Base-by-base conservation (phyloP, 1,140 invertebrate genomes). In the Drosophila ananassae region DNA sequence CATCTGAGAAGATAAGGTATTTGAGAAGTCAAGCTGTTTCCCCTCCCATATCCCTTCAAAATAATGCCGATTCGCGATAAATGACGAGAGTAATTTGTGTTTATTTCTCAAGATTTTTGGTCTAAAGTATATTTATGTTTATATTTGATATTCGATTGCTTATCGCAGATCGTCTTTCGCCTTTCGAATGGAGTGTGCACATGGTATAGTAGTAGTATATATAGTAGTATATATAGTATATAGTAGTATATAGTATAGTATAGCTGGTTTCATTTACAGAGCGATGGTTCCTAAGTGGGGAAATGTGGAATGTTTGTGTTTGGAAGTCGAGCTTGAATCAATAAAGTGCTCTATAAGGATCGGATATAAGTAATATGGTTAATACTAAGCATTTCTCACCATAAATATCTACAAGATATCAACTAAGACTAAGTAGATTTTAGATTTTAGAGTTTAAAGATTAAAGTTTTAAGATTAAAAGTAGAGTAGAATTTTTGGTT, bases 321-420 rank as follows among this genome's bases (percentile, higher is more conserved):
- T 12, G 3, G 9, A 44, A 8, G 10, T n/a, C 47, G 41, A 21
- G 8, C 5, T 4, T 39, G 37, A 12, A 44, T 56, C 12, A 44
- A 25, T 21, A 12, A n/a, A 9, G 30, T 6, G 30, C 2, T 34
- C 46, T 30, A 54, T 39, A 48, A n/a, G n/a, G 3, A 30, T 4
- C 24, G 30, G 5, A 52, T 32, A 57, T 2, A 25, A 56, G 39
- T 44, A 47, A 52, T 37, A n/a, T 55, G 71, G 58, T 77, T 83
- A 82, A 83, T 82, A 83, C 79, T 82, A 83, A 61, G 57, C 61
- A 60, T 41, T 60, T 54, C 50, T 47, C 63, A 68, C 57, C 47
- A 81, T 82, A 82, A 81, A 77, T 82, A 82, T 72, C 56, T 64
- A 79, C 51, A 68, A 68, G 24, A 44, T 75, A 72, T 28, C 37